A percentile compares a stretch with the other conserved stretches of the same genome.
Evolutionary conservation across 1,140 invertebrate genomes (phyloP).

Genomic region (Magallana ariakensis): DNA sequence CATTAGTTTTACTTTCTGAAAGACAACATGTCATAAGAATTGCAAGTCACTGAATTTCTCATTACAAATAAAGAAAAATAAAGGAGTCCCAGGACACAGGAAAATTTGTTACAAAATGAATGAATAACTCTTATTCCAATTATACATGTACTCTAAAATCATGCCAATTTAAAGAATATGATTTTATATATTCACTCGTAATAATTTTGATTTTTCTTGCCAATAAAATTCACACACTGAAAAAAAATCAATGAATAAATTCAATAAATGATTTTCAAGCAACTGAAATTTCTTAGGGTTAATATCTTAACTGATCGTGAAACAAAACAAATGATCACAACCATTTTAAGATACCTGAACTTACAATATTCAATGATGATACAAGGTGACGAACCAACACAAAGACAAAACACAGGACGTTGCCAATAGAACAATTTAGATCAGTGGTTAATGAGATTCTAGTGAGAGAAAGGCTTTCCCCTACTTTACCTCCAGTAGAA

Average conservation of each 20-base stretch:
- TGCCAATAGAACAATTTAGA: not conserved
- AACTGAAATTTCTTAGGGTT: not conserved
- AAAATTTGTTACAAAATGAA: too few species aligned
- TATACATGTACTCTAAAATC: too few species aligned
- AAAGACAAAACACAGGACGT: not conserved
- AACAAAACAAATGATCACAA: constrained; percentile 15
- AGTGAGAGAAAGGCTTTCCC: not conserved
- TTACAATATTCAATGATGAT: constrained; percentile 6
- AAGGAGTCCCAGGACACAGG: too few species aligned
- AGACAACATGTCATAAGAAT: not conserved
- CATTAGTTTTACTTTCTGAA: not conserved
- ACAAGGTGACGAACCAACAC: not conserved
- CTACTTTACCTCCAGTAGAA: not conserved
- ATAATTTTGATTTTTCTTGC: too few species aligned
- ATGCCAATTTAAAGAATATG: too few species aligned
- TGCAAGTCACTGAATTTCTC: too few species aligned
- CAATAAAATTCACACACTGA: too few species aligned
- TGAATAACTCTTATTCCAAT: too few species aligned
- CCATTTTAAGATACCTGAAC: constrained; percentile 22
- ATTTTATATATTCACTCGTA: too few species aligned
- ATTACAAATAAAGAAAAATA: too few species aligned
- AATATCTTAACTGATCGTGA: not conserved
- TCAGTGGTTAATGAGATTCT: constrained; percentile 7
- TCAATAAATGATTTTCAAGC: not conserved
- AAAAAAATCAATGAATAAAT: too few species aligned